Evolutionary conservation across 2,113 vertebrate genomes (phyloP).

Genomic region (Gorsachius goisagi): DNA sequence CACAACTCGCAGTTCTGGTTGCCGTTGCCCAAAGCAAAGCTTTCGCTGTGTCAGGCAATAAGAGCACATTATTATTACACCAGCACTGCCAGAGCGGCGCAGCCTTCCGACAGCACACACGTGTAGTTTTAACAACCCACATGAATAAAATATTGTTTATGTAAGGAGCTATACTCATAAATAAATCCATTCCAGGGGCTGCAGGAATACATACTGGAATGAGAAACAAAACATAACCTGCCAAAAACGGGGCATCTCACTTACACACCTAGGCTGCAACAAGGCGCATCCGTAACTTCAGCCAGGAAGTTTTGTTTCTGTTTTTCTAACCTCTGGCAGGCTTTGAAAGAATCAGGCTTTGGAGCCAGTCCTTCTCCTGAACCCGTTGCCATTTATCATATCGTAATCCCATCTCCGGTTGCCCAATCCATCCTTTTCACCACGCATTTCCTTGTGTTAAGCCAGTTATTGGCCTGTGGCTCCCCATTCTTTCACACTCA

Average conservation of each 20-base stretch:
- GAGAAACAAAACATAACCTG: not conserved
- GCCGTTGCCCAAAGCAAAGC: not conserved
- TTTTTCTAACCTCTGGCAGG: not conserved
- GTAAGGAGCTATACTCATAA: not conserved
- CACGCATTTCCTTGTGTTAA: not conserved
- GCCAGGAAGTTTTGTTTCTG: accelerated
- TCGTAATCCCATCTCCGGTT: not conserved
- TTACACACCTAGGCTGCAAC: not conserved
- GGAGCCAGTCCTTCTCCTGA: not conserved
- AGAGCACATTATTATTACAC: not conserved
- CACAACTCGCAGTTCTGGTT: not conserved
- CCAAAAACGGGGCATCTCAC: accelerated
- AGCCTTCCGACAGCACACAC: accelerated
- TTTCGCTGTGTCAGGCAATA: not conserved
- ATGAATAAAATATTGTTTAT: accelerated
- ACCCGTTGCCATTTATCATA: not conserved
- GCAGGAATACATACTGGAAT: not conserved
- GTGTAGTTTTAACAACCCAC: accelerated
- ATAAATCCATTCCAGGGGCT: not conserved
- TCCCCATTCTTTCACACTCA: not conserved
- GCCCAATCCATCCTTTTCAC: not conserved
- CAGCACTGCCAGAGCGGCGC: not conserved
- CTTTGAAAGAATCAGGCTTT: not conserved
- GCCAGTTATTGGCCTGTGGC: not conserved
- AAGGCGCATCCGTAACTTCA: not conserved